phyloP scores from a whole-genome alignment of 2,888 invertebrate genomes.

The Drosophila rubida region DNA sequence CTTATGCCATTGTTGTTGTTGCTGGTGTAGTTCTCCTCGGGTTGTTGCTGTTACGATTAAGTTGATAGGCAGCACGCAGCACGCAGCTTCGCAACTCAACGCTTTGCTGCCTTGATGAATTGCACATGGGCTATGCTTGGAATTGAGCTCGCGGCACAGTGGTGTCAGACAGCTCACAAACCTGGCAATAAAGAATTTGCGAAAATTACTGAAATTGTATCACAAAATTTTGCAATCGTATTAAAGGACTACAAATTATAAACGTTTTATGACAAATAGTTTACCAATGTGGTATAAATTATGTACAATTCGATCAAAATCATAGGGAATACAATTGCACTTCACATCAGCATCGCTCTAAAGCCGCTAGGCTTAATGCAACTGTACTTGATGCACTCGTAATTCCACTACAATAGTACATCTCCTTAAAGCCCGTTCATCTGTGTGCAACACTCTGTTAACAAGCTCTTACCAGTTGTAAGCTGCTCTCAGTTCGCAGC shows the following conservation, averaged over 20 bases:
- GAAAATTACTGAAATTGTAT: neutral
- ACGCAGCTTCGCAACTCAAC: conserved; percentile 38
- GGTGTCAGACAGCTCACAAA: neutral
- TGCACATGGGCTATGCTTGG: conserved; percentile 38
- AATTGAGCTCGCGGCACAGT: conserved; percentile 31
- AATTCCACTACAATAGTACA: conserved; percentile 4
- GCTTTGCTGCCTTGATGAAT: conserved; percentile 60
- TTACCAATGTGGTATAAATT: too few species aligned
- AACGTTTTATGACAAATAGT: too few species aligned
- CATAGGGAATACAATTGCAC: neutral
- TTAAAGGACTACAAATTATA: too few species aligned
- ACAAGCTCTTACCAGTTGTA: conserved; percentile 62
- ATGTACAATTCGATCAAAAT: too few species aligned
- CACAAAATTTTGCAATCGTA: neutral
- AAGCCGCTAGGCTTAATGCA: neutral
- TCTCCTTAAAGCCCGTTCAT: conserved; percentile 25
- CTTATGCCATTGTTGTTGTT: conserved; percentile 25
- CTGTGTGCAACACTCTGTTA: conserved; percentile 56
- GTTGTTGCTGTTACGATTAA: conserved; percentile 57
- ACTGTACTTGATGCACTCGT: neutral
- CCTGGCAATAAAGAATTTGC: neutral
- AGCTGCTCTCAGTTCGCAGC: conserved; percentile 53
- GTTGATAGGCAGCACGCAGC: conserved; percentile 71
- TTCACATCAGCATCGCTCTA: neutral
- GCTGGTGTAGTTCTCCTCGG: conserved; percentile 12